Conservation (phyloP, 2,113 vertebrate species). For the Pao palembangensis region DNA sequence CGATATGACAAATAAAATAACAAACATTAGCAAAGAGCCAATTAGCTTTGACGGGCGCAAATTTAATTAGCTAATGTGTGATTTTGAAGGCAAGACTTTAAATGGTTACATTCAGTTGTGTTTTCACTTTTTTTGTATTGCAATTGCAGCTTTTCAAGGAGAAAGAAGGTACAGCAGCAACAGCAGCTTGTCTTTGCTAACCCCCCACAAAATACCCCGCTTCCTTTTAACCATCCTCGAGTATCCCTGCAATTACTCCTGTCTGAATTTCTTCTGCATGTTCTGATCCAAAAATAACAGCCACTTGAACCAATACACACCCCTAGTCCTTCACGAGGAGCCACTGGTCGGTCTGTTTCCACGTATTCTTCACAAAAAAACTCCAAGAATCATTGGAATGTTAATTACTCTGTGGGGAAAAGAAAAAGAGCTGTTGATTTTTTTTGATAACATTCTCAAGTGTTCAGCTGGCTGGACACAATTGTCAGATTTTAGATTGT, state of each 20-base stretch:
- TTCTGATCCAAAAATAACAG: conserved; percentile 61
- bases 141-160: too few species aligned
- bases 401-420: conserved; percentile 61
- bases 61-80: neutral
- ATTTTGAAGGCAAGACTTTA: neutral
- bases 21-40: neutral
- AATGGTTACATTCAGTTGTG: neutral
- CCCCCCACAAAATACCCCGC: neutral
- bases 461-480: conserved; percentile 29
- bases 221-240: neutral
- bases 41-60: neutral
- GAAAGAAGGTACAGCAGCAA: too few species aligned
- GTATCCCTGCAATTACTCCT: conserved; percentile 28
- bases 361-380: conserved; percentile 58
- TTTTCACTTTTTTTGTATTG: too few species aligned
- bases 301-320: conserved; percentile 35
- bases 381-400: conserved; percentile 73
- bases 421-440: conserved; percentile 40
- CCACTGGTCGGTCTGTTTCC: conserved; percentile 46
- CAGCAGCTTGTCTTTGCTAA: too few species aligned
- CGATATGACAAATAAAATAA: too few species aligned
- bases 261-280: conserved; percentile 47
- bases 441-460: neutral
- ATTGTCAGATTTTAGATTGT: conserved; percentile 4
- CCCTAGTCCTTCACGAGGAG: conserved; percentile 13